Percentiles rank a stretch among this genome's conserved stretches.
Conservation (phyloP, 2,113 vertebrate species). For the Dromaius novaehollandiae region DNA sequence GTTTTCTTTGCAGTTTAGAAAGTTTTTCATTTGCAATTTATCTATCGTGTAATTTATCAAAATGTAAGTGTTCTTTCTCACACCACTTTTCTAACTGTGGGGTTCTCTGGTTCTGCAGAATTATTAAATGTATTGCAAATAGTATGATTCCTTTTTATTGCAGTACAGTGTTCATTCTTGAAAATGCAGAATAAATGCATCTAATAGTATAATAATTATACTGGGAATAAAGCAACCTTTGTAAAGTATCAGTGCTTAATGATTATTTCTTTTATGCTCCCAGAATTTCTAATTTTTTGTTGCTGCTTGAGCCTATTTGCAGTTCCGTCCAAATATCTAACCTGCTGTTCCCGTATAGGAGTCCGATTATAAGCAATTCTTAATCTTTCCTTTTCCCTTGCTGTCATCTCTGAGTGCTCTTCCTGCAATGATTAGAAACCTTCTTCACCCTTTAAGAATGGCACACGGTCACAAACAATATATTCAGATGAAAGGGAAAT, state of each 20-base stretch:
- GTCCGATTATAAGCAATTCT: slow-evolving; percentile 9
- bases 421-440: slow-evolving; percentile 61
- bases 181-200: neutral
- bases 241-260: neutral
- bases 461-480: slow-evolving; percentile 41
- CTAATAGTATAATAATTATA: neutral
- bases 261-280: neutral
- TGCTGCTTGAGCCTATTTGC: neutral
- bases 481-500: slow-evolving; percentile 69
- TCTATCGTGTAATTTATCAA: neutral
- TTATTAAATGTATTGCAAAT: neutral
- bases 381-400: slow-evolving; percentile 22
- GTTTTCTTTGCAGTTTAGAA: neutral
- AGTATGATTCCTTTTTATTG: neutral
- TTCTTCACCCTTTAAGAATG: slow-evolving; percentile 26
- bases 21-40: neutral
- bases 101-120: neutral
- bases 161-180: neutral
- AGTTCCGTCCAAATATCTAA: neutral
- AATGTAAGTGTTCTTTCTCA: neutral
- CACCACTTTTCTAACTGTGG: neutral
- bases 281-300: neutral
- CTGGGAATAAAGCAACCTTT: neutral
- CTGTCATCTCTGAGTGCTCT: slow-evolving; percentile 27
- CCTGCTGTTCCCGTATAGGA: neutral